Base-by-base conservation (phyloP, 1,140 invertebrate genomes). In the Drosophila ironensis region DNA sequence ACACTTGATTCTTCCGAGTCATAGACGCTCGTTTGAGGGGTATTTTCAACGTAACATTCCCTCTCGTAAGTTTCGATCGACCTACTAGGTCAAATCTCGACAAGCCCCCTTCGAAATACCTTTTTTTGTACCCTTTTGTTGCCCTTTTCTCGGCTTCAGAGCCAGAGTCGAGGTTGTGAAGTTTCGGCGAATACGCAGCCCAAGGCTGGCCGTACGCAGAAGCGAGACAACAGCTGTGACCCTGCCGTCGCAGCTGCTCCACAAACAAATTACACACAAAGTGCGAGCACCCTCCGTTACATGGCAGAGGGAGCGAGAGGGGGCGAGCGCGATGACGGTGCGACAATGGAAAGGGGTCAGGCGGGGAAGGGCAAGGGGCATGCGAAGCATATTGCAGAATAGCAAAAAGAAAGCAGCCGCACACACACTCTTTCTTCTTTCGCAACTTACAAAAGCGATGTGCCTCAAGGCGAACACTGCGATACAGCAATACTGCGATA, bases 1-100 rank as follows among this genome's bases (percentile, higher is more conserved):
- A n/a, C n/a, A n/a, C n/a, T 28, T 16, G 11, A 28, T 28, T 22
- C 22, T 11, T 14, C 30, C 8, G 19, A 20, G n/a, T n/a, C n/a
- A n/a, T n/a, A n/a, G n/a, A n/a, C n/a, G n/a, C n/a, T n/a, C n/a
- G n/a, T n/a, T n/a, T n/a, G n/a, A n/a, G n/a, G n/a, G n/a, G n/a
- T n/a, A 72, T 82, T 78, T 72, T 82, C 72, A 82, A 82, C 69
- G 53, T 57, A 66, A 66, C 84, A n/a, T n/a, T n/a, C n/a, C n/a
- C n/a, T n/a, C 73, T 84, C 73, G 53, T 45, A 57, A 82, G 70
- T 84, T 84, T 84, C 66, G 73, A 70, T 14, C 17, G 37, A 24
- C 41, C 20, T 50, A 35, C 22, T 38, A 5, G 22, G 20, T 54
- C 16, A 60, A n/a, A 24, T 33, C 5, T 25, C 28, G 37, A 57